Conservation (phyloP, 2,888 invertebrate genomes). For the Merodon equestris region DNA sequence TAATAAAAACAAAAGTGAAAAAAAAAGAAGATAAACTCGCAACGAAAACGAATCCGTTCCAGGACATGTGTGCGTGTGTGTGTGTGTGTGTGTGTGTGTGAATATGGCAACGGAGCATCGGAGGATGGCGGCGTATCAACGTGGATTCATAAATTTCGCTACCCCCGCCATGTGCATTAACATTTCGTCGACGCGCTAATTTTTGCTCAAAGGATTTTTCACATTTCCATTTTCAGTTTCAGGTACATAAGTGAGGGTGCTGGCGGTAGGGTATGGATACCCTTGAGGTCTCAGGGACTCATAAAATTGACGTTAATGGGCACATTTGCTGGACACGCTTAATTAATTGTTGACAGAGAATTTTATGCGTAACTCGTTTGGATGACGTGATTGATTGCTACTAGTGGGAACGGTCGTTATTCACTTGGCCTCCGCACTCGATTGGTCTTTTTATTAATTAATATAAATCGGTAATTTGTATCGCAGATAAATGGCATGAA, state of each 20-base stretch:
- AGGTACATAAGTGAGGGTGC: not conserved
- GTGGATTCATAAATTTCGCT: constrained; percentile 28
- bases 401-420: not conserved
- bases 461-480: constrained; percentile 10
- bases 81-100: too few relatives aligned
- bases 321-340: constrained; percentile 33
- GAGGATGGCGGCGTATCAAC: not conserved
- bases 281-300: too few relatives aligned
- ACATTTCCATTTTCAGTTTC: not conserved
- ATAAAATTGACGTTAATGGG: constrained; percentile 20
- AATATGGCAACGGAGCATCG: not conserved
- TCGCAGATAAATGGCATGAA: not conserved
- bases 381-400: not conserved
- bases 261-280: too few relatives aligned
- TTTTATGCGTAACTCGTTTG: constrained; percentile 15
- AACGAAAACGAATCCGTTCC: constrained; percentile 8
- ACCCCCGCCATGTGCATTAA: constrained; percentile 27
- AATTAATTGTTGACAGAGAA: constrained; percentile 43
- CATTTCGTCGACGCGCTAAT: constrained; percentile 27
- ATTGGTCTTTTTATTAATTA: not conserved
- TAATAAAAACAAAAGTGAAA: constrained; percentile 8
- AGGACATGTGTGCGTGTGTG: too few relatives aligned
- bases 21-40: constrained; percentile 18
- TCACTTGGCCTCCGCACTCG: not conserved
- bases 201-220: constrained; percentile 20